Base-by-base conservation (phyloP, 2,888 invertebrate genomes). In the Acronicta psi region DNA sequence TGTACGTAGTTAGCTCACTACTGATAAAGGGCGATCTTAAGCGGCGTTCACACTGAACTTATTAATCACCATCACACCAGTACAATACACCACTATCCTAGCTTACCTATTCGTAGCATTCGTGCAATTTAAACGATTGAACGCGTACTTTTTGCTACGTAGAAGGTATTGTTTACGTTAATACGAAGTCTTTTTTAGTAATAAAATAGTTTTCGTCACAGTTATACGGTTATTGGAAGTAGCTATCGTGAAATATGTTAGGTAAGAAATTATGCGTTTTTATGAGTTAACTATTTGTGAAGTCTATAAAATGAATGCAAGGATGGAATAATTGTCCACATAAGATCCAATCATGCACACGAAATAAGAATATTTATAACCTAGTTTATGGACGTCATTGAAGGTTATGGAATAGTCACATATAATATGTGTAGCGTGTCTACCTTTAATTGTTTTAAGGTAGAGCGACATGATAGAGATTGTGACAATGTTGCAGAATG, bases 21-120 rank as follows among this genome's bases (percentile, higher is more conserved):
- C 83, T 88, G 88, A 87, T 88, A 88, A 88, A 83, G 79, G 74
- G 70, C 77, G 52, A 62, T 77, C 73, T 79, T 62, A 69, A 68
- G 77, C 74, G 42, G 58, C 52, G 73, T 80, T 75, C 68, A 76
- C 77, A 80, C 69, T 63, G 47, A 63, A 59, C 65, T 69, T 77
- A 77, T 75, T 73, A 67, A 54, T 74, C 51, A 58, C 46, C 55
- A 59, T 58, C n/a, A 53, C 49, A 47, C 54, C 50, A 17, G 42
- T n/a, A n/a, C n/a, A n/a, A n/a, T n/a, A n/a, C n/a, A n/a, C 18
- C 20, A 61, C 47, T 50, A 46, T 55, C 16, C 14, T 23, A 23
- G 29, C 47, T 17, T 44, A 42, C 54, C 47, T 10, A 62, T 59
- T 62, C 34, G 38, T 29, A 61, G 10, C 20, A 36, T 14, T 44